Evolutionary conservation across 1,140 invertebrate species (phyloP).

Genomic region (Drosophila pallidifrons): DNA sequence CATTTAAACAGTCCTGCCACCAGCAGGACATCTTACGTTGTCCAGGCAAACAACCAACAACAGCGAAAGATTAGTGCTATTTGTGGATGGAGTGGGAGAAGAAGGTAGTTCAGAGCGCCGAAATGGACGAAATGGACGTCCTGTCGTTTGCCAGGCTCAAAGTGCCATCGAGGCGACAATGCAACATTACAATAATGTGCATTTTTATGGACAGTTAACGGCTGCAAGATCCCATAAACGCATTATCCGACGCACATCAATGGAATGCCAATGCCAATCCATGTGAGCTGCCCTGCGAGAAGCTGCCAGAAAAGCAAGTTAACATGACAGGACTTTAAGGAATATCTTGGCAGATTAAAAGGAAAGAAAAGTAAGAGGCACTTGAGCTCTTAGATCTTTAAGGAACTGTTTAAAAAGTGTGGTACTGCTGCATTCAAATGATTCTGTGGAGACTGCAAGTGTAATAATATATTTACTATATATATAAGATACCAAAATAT

Average conservation of each 20-base stretch:
- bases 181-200: conserved; percentile 83
- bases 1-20: conserved; percentile 49
- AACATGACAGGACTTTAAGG: conserved; percentile 14
- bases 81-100: neutral
- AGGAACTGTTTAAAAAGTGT: too few species aligned
- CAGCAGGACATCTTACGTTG: conserved; percentile 42
- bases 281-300: neutral
- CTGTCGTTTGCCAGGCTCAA: conserved; percentile 68
- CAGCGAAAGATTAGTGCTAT: conserved; percentile 35
- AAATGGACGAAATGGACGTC: conserved; percentile 38
- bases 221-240: conserved; percentile 79
- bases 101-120: conserved; percentile 10
- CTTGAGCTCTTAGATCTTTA: neutral
- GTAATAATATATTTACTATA: too few species aligned
- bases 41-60: conserved; percentile 20
- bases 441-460: too few species aligned
- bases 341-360: neutral
- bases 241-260: conserved; percentile 69
- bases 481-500: too few species aligned
- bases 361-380: neutral
- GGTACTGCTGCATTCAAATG: too few species aligned
- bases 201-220: conserved; percentile 81
- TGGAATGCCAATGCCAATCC: conserved; percentile 50
- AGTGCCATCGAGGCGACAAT: conserved; percentile 67
- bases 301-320: conserved; percentile 13